Evolutionary conservation across 2,888 invertebrate genomes (phyloP).

Genomic region (Laothoe populi): DNA sequence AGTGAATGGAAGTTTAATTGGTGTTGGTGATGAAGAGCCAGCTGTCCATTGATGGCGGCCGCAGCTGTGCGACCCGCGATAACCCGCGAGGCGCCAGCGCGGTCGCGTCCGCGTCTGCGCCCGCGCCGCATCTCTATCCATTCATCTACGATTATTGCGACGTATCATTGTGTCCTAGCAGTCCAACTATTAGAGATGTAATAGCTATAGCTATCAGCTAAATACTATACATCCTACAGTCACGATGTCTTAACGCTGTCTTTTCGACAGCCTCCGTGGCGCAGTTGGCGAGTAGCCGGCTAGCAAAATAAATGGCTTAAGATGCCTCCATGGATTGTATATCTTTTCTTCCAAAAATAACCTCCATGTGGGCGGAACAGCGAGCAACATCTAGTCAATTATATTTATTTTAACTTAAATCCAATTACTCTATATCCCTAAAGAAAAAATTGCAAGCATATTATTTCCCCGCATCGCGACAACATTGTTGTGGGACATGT

Average conservation of each 20-base stretch:
- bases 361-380: no score
- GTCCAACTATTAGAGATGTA: not conserved
- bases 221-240: not conserved
- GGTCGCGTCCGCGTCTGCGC: conserved; percentile 52
- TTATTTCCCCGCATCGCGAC: conserved; percentile 16
- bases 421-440: no score
- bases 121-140: conserved; percentile 47
- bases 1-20: conserved; percentile 44
- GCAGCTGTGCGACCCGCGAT: conserved; percentile 70
- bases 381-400: no score
- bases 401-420: no score
- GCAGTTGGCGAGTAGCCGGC: no score
- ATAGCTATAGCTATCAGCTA: not conserved
- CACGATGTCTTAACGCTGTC: no score
- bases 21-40: conserved; percentile 48
- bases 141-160: conserved; percentile 62
- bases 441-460: no score
- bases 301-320: no score
- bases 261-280: no score
- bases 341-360: no score
- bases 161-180: conserved; percentile 34
- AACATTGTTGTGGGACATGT: not conserved
- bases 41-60: conserved; percentile 59
- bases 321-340: no score
- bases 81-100: conserved; percentile 77